Base-by-base conservation (phyloP, 2,113 vertebrate genomes). In the Pangasianodon gigas region DNA sequence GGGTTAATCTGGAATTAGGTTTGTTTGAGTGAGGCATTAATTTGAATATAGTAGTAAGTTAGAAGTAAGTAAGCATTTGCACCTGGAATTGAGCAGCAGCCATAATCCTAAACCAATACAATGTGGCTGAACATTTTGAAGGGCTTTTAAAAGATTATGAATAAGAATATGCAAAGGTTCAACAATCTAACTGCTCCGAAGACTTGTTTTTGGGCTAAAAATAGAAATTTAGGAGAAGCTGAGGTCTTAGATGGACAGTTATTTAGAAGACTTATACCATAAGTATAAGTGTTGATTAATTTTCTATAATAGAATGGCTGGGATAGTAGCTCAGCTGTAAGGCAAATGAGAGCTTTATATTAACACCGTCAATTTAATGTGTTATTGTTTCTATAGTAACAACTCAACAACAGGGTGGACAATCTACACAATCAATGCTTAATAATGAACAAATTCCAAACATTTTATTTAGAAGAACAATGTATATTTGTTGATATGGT, bases 51-150 rank as follows among this genome's bases (percentile, higher is more conserved):
- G 83, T 89, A 85, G 86, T 75, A 87, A 69, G 90, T 89, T n/a
- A 87, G 84, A 82, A 60, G 91, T 52, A 54, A 91, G 80, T 82
- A 93, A 75, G 69, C 77, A 90, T 92, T 93, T 93, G 93, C 92
- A 93, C 88, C 92, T 93, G 93, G 91, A 84, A 91, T 88, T 91
- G 89, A 91, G 93, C 90, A 90, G 87, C 92, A 83, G 67, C 74
- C 24, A 87, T 6, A 19, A 82, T 56, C 18, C 37, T 56, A 24
- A 11, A 58, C 21, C 44, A 77, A 48, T 77, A 48, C 44, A 46
- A 77, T 10, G 44, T 44, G 74, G 74, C 74, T 77, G 74, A 46
- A 77, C 9, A 46, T 5, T 77, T 88, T 37, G 37, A 46, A 54
- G 9, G 77, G n/a, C 67, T 84, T 48, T 77, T 3, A 54, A 62